These are phyloP conservation scores for Listronotus oregonensis DNA, from an alignment of 1,140 invertebrate species.

Conservation along the genomic window DNA sequence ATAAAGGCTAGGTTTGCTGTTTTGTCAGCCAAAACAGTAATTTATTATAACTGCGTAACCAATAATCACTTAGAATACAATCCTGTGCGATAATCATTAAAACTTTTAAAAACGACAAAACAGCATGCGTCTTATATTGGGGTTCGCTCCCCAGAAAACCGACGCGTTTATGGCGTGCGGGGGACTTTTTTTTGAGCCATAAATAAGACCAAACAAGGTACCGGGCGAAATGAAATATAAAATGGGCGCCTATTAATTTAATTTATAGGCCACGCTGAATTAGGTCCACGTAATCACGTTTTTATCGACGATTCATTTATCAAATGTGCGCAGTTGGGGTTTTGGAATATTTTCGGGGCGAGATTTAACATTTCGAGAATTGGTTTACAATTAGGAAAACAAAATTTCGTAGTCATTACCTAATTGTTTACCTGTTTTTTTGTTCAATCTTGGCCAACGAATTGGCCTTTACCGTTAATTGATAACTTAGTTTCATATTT, in stretches of 20 bases:
- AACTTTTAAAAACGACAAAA: constrained; percentile 12
- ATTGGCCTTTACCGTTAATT: too few relatives aligned
- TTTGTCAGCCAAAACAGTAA: too few relatives aligned
- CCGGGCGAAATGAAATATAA: constrained; percentile 49
- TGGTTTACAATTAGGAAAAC: not conserved
- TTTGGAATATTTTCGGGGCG: not conserved
- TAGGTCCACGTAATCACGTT: constrained; percentile 40
- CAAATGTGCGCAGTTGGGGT: constrained; percentile 2
- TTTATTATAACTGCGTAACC: too few relatives aligned
- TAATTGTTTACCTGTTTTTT: too few relatives aligned
- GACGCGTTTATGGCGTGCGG: constrained; percentile 34
- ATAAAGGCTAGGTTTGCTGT: too few relatives aligned
- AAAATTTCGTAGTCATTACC: not conserved
- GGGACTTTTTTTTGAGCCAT: constrained; percentile 44
- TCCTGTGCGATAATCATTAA: not conserved
- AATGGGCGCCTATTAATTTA: constrained; percentile 49
- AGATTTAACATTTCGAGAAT: not conserved
- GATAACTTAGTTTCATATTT: too few relatives aligned
- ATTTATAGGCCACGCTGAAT: constrained; percentile 46
- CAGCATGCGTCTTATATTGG: constrained; percentile 20
- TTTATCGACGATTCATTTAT: constrained; percentile 38
- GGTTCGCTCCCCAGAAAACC: constrained; percentile 15
- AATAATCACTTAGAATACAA: too few relatives aligned
- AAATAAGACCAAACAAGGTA: constrained; percentile 51
- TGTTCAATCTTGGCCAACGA: too few relatives aligned